Conservation (phyloP, 2,888 invertebrate genomes). For the Exephanes ischioxanthus region DNA sequence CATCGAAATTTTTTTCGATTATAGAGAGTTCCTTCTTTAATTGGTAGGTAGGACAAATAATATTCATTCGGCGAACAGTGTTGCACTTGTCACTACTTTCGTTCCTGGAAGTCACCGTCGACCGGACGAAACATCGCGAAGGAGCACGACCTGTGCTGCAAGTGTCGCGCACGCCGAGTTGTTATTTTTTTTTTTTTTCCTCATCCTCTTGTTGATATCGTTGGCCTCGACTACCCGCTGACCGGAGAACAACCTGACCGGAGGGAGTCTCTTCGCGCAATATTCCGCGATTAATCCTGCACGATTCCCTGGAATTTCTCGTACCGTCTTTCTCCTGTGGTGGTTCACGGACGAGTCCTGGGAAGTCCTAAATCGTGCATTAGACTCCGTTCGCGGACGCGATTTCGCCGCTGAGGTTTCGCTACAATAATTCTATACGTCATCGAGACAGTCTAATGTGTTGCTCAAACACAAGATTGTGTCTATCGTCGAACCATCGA, state of each 20-base stretch:
- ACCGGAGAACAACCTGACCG: slow-evolving; percentile 58
- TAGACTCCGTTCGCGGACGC: not conserved
- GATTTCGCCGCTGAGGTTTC: no score
- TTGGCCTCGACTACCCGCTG: slow-evolving; percentile 31
- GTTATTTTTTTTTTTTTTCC: slow-evolving; percentile 21
- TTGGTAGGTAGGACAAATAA: slow-evolving; percentile 17
- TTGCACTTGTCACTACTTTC: slow-evolving; percentile 30
- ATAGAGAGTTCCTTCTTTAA: not conserved
- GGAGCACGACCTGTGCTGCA: slow-evolving; percentile 50
- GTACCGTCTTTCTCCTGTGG: slow-evolving; percentile 22
- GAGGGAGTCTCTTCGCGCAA: slow-evolving; percentile 62
- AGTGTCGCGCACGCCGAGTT: slow-evolving; percentile 49
- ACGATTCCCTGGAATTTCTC: slow-evolving; percentile 81
- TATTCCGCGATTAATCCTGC: slow-evolving; percentile 77
- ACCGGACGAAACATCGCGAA: slow-evolving; percentile 42
- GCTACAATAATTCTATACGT: no score
- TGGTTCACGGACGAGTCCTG: not conserved
- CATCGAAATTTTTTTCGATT: not conserved
- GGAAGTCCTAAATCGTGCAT: not conserved
- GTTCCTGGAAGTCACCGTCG: slow-evolving; percentile 44
- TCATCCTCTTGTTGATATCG: slow-evolving; percentile 21
- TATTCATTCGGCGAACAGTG: slow-evolving; percentile 8
- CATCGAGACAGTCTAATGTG: no score
- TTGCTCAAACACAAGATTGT: no score
- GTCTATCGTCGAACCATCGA: no score